These are phyloP conservation scores for Botia almorhae DNA, from an alignment of 2,797 vertebrate genomes.

Conservation along the genomic window DNA sequence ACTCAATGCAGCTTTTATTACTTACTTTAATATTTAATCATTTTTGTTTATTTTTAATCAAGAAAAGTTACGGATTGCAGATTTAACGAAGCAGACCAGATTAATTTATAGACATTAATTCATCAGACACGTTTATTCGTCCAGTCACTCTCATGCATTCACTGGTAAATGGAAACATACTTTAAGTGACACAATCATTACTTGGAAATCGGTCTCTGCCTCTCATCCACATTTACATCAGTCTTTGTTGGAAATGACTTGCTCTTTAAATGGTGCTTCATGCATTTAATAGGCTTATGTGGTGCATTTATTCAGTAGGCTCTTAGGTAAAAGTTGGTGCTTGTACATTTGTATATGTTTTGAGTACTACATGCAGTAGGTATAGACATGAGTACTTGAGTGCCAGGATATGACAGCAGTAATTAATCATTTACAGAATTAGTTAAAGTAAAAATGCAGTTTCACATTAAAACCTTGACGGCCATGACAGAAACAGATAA, in stretches of 20 bases:
- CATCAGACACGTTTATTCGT: not conserved
- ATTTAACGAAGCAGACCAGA: not conserved
- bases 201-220: conserved; percentile 19
- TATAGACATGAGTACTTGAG: not conserved
- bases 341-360: conserved; percentile 5
- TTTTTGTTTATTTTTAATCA: too few species aligned
- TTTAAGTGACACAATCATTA: conserved; percentile 8
- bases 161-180: not conserved
- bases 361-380: not conserved
- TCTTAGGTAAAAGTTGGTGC: conserved; percentile 1
- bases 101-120: not conserved
- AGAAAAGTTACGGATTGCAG: too few species aligned
- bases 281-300: conserved; percentile 32
- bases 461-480: too few species aligned
- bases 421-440: not conserved
- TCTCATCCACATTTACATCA: conserved; percentile 25
- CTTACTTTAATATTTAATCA: too few species aligned
- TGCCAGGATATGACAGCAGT: not conserved
- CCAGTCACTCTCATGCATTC: not conserved
- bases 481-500: too few species aligned
- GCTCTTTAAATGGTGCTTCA: conserved; percentile 15
- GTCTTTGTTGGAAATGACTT: conserved; percentile 21
- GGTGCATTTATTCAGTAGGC: conserved; percentile 17
- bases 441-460: not conserved
- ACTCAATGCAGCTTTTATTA: too few species aligned